phyloP scores from a whole-genome alignment of 2,888 invertebrate species.

The Amorpha juglandis region DNA sequence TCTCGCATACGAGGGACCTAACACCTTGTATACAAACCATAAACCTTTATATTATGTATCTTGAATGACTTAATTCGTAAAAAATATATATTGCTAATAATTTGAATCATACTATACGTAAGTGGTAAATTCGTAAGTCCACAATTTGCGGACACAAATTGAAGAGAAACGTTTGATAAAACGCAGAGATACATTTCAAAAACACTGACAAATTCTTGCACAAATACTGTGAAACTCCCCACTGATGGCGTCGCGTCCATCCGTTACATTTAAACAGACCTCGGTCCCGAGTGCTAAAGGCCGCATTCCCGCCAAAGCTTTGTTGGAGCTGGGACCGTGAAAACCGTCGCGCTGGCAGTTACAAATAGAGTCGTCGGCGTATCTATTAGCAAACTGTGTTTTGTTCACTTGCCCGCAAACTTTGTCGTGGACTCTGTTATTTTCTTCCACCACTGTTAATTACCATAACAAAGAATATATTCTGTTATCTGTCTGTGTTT shows the following conservation, averaged over 20 bases:
- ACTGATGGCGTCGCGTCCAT: conserved; percentile 2
- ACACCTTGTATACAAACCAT: too few relatives aligned
- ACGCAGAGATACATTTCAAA: not conserved
- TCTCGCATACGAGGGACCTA: too few relatives aligned
- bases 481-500: not conserved
- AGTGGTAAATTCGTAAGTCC: not conserved
- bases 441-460: not conserved
- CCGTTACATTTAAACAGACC: conserved; percentile 12
- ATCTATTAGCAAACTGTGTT: conserved; percentile 34
- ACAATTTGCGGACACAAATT: not conserved
- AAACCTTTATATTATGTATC: too few relatives aligned
- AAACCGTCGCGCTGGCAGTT: conserved; percentile 35
- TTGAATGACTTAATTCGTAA: too few relatives aligned
- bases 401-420: not conserved
- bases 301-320: conserved; percentile 24
- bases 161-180: not conserved
- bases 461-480: not conserved
- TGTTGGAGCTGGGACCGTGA: conserved; percentile 37
- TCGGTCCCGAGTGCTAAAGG: conserved; percentile 9
- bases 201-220: conserved; percentile 1
- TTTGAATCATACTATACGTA: too few relatives aligned
- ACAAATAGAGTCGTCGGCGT: conserved; percentile 39
- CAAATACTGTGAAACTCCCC: not conserved
- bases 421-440: not conserved
- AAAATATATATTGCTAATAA: too few relatives aligned